Evolutionary conservation across 1,140 invertebrate species (phyloP).

Genomic region (Orussus abietinus): DNA sequence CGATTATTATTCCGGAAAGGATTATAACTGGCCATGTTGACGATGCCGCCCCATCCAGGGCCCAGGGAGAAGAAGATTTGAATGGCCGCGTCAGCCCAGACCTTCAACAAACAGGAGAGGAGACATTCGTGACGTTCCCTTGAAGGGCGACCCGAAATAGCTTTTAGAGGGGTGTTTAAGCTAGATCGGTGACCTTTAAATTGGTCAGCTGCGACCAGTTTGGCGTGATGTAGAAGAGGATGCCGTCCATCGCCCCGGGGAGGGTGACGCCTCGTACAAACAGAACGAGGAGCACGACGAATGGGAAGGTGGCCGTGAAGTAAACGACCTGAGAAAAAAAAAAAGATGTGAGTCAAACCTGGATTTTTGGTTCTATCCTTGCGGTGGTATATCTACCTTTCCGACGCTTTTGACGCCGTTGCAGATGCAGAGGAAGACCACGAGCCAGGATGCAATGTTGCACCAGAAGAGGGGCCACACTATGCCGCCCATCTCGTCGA

Average conservation of each 20-base stretch:
- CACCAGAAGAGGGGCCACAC: conserved; percentile 70
- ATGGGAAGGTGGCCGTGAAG: conserved; percentile 83
- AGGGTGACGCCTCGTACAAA: conserved; percentile 73
- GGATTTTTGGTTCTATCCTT: conserved; percentile 1
- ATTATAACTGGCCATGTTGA: conserved; percentile 88
- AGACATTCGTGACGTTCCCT: not conserved
- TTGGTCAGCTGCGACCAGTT: conserved; percentile 71
- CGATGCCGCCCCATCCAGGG: conserved; percentile 85
- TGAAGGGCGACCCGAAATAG: no score
- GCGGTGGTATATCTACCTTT: conserved; percentile 49
- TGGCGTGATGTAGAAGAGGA: conserved; percentile 79
- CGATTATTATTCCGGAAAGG: conserved; percentile 82
- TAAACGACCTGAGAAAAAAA: conserved; percentile 67
- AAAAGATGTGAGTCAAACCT: conserved; percentile 1
- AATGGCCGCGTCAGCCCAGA: conserved; percentile 89
- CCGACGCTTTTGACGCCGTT: conserved; percentile 76
- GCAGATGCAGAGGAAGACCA: conserved; percentile 75
- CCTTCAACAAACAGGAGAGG: conserved; percentile 53
- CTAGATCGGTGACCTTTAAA: conserved; percentile 61
- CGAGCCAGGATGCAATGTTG: conserved; percentile 69
- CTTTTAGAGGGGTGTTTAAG: conserved; percentile 1
- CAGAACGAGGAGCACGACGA: conserved; percentile 70
- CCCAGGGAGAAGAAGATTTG: conserved; percentile 91
- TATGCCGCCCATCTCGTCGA: conserved; percentile 65
- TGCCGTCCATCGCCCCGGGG: conserved; percentile 71